A percentile compares a stretch with the other conserved stretches of the same genome.
phyloP scores from a whole-genome alignment of 2,113 vertebrate genomes.

The Plecotus auritus region DNA sequence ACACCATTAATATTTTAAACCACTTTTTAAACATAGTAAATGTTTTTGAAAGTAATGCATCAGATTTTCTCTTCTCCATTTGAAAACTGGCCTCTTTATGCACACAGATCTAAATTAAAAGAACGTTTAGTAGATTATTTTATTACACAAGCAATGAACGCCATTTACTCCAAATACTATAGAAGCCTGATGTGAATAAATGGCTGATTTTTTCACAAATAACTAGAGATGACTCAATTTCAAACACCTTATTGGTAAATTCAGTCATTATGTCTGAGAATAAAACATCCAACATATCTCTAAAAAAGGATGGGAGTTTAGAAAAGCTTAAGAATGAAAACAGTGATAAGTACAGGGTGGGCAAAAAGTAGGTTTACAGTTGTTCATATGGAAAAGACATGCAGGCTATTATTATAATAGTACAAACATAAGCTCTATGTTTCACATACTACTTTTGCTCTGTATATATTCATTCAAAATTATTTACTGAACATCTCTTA shows the following conservation, averaged over 20 bases:
- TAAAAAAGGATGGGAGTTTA: neutral
- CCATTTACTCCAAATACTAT: neutral
- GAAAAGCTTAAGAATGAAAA: neutral
- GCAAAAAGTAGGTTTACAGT: neutral
- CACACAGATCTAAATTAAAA: neutral
- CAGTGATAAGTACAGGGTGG: neutral
- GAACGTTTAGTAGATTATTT: neutral
- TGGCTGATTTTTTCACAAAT: neutral
- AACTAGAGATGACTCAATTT: neutral
- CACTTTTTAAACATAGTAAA: constrained; percentile 3
- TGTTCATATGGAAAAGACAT: neutral
- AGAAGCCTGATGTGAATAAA: neutral
- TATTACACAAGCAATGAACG: neutral
- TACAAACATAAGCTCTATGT: neutral
- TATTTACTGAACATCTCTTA: neutral
- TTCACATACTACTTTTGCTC: neutral
- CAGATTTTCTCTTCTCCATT: neutral
- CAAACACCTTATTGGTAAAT: neutral
- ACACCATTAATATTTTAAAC: neutral
- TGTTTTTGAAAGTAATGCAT: neutral
- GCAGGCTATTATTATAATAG: neutral
- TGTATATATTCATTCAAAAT: neutral
- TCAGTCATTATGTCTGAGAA: neutral
- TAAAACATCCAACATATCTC: constrained; percentile 10
- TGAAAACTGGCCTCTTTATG: constrained; percentile 21